A percentile compares a stretch with the other conserved stretches of the same genome.
Conservation (phyloP, 1,140 invertebrate species). For the Drosophila nikananu region DNA sequence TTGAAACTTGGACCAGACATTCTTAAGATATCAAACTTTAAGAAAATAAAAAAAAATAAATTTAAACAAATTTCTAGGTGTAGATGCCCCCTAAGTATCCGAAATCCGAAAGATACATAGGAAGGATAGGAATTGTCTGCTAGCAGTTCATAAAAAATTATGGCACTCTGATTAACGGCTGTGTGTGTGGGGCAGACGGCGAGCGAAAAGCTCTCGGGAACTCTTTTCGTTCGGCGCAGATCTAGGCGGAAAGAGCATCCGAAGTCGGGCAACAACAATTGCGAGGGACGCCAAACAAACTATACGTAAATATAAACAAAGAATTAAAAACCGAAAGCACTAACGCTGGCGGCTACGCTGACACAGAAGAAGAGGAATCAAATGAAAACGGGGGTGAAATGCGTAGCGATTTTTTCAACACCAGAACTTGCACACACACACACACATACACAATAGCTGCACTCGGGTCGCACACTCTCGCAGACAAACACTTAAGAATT, state of each 20-base stretch:
- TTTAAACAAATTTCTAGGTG: too few relatives aligned
- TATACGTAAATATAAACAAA: slow-evolving; percentile 80
- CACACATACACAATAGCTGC: slow-evolving; percentile 47
- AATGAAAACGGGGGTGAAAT: slow-evolving; percentile 75
- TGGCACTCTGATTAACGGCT: slow-evolving; percentile 41
- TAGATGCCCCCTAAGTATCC: too few relatives aligned
- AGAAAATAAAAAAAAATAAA: too few relatives aligned
- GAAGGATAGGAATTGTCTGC: slow-evolving; percentile 7
- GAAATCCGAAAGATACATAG: slow-evolving; percentile 12
- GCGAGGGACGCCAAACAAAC: slow-evolving; percentile 63
- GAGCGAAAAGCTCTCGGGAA: slow-evolving; percentile 8
- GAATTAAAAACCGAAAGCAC: slow-evolving; percentile 62
- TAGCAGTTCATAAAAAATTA: slow-evolving; percentile 28
- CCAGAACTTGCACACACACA: slow-evolving; percentile 41
- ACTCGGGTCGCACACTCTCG: slow-evolving; percentile 35
- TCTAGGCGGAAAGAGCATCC: slow-evolving; percentile 32
- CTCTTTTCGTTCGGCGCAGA: slow-evolving; percentile 17
- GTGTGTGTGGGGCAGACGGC: slow-evolving; percentile 8
- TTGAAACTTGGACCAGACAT: too few relatives aligned
- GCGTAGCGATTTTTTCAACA: slow-evolving; percentile 80
- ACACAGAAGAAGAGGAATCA: slow-evolving; percentile 75
- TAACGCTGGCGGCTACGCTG: slow-evolving; percentile 23
- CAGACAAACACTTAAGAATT: slow-evolving; percentile 41
- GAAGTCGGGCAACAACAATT: slow-evolving; percentile 45
- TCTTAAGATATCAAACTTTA: too few relatives aligned